Evolutionary conservation across 2,888 invertebrate genomes (phyloP), one percentile per base, ranked within the genome.

Genomic region (Heterodera filipjevi): DNA sequence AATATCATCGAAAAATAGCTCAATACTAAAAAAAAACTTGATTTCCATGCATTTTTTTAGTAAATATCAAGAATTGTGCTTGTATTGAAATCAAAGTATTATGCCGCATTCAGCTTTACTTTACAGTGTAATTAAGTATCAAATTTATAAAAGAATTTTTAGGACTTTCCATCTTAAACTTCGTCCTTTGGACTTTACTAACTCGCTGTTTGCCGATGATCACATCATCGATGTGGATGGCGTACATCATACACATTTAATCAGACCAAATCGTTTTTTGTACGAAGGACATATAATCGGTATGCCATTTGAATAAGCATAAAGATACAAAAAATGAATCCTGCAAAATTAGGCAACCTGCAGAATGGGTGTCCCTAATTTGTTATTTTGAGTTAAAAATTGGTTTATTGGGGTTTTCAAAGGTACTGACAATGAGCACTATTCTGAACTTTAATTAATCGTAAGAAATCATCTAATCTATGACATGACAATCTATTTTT

Each of bases 171-270:
- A 86, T 71, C 70, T 88, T 27, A 80, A 81, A 70, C 78, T 88
- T 32, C 82, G 80, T 30, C 87, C 87, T 27, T 81, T 88, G 53
- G 85, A 85, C 49, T 80, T 83, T 33, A 70, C 73, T 64, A 75
- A 64, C 14, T 79, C 80, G 27, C 80, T 85, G 12, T 88, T 89
- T 80, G 80, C 85, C 46, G 81, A 80, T 16, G 84, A 86, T 53
- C 86, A 86, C 76, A 71, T 81, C 0, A 14, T 86, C 10, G 88
- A 88, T 79, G 85, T 87, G 10, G 84, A 89, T 76, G 88, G 88
- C 12, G 82, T 80, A 27, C 84, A 80, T 39, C 82, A 81, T 16
- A 82, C 84, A 30, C 71, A 82, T 32, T 44, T 59, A 53, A 81
- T 87, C 64, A 78, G 84, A 53, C 88, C 88, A 1, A 80, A 84